Base-by-base conservation (phyloP, 2,888 invertebrate genomes). In the Megaustenia siamemsis region DNA sequence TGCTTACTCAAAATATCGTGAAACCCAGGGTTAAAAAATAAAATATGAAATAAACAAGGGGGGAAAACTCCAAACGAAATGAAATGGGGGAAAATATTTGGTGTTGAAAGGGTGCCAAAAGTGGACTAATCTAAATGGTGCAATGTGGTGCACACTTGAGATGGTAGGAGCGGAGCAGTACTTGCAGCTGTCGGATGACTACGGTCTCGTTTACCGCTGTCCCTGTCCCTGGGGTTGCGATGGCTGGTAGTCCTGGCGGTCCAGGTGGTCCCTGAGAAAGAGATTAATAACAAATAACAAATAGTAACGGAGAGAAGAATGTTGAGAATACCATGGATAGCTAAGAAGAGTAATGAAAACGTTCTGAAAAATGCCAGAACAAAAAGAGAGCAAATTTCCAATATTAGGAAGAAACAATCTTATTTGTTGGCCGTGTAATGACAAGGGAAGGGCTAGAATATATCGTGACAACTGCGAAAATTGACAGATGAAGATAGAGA, bases 151-250 rank as follows among this genome's bases (percentile, higher is more conserved):
- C 32, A 49, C 73, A 49, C 49, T n/a, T 32, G 12, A 49, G 32
- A 32, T 32, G 32, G 32, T 4, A 32, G 0, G 68, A 66, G 68
- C 86, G 90, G 90, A 90, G 90, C 88, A 90, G 91, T 91, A 91
- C 91, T 91, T 90, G 90, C 88, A 90, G 86, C 77, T 86, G 85
- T 77, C 88, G 86, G 45, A 87, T 85, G 63, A 88, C 45, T 32
- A 87, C 88, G 8, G 77, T 83, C 45, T 85, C 87, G 87, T 87
- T 88, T 89, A 89, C 88, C 88, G 84, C 86, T 84, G 82, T 77
- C 24, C 88, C 88, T 53, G 86, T 86, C 49, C 69, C 84, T 38
- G 87, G 82, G 40, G 81, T 82, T 32, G 85, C 73, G 1, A 86
- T 66, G 60, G 88, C 89, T 3, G 89, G 87, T 38, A 77, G 79